phyloP scores from a whole-genome alignment of 2,888 invertebrate genomes.

The Chorisops tibialis region DNA sequence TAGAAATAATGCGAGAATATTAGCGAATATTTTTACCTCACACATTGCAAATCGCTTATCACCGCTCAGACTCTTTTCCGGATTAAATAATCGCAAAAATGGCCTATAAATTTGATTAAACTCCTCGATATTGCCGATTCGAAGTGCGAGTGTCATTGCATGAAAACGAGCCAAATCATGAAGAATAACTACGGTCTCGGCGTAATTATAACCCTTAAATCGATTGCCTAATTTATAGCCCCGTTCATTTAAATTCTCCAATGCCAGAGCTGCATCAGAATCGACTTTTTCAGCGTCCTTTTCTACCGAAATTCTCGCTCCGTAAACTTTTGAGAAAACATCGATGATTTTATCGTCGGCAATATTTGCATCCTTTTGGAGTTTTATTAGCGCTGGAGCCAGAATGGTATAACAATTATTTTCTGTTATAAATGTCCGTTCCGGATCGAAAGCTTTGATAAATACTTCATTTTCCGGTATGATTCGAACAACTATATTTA shows the following conservation, averaged over 20 bases:
- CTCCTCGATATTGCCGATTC: conserved; percentile 51
- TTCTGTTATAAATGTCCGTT: conserved; percentile 59
- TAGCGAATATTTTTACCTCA: too few species aligned
- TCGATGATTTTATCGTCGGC: conserved; percentile 50
- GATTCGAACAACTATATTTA: conserved; percentile 58
- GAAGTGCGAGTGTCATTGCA: conserved; percentile 57
- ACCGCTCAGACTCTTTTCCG: conserved; percentile 34
- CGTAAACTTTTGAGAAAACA: conserved; percentile 56
- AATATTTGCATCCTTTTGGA: conserved; percentile 55
- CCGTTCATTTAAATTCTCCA: conserved; percentile 57
- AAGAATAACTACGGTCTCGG: conserved; percentile 53
- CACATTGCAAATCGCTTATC: conserved; percentile 16
- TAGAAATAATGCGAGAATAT: background rate
- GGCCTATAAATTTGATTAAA: conserved; percentile 52
- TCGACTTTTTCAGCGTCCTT: conserved; percentile 50
- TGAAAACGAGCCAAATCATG: conserved; percentile 58
- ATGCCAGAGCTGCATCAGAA: conserved; percentile 57
- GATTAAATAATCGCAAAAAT: conserved; percentile 43
- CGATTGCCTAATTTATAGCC: conserved; percentile 57
- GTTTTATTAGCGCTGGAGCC: conserved; percentile 52
- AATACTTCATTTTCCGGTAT: conserved; percentile 57
- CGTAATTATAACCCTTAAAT: conserved; percentile 54
- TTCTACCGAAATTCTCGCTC: conserved; percentile 54
- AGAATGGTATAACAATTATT: conserved; percentile 56
- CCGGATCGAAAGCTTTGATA: conserved; percentile 56